These are phyloP conservation scores for Dinocampus coccinellae DNA, from an alignment of 2,888 invertebrate species.

Conservation along the genomic window DNA sequence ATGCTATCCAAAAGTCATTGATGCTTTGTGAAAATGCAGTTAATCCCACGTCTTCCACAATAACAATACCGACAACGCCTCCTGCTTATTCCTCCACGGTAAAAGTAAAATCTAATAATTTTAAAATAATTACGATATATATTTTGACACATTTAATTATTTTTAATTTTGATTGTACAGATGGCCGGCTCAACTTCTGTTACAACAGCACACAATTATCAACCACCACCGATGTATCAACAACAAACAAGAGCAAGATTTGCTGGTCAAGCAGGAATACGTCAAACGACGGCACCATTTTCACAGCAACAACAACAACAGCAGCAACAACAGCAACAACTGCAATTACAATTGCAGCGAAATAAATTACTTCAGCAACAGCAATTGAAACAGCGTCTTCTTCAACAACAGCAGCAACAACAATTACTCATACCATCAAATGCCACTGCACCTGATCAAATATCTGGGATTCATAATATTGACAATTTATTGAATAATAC, in stretches of 20 bases:
- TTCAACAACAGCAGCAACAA: conserved; percentile 86
- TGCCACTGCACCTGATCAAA: conserved; percentile 75
- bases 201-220: conserved; percentile 67
- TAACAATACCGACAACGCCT: conserved; percentile 73
- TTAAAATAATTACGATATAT: background rate
- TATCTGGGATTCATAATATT: conserved; percentile 77
- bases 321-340: conserved; percentile 68
- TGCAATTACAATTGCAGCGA: conserved; percentile 72
- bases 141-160: background rate
- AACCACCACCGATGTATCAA: conserved; percentile 69
- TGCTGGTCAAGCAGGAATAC: conserved; percentile 59
- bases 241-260: conserved; percentile 60
- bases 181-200: conserved; percentile 62
- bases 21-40: conserved; percentile 85
- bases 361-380: conserved; percentile 65
- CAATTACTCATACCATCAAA: conserved; percentile 85
- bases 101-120: conserved; percentile 50
- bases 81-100: conserved; percentile 76
- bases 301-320: conserved; percentile 69
- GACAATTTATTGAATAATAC: conserved; percentile 87
- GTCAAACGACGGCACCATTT: conserved; percentile 58
- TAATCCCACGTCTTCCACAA: conserved; percentile 75
- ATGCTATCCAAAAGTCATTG: conserved; percentile 89
- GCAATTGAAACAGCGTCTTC: conserved; percentile 75
- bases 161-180: conserved; percentile 44